Evolutionary conservation across 2,797 vertebrate species (phyloP).

Genomic region (Eospalax fontanierii): DNA sequence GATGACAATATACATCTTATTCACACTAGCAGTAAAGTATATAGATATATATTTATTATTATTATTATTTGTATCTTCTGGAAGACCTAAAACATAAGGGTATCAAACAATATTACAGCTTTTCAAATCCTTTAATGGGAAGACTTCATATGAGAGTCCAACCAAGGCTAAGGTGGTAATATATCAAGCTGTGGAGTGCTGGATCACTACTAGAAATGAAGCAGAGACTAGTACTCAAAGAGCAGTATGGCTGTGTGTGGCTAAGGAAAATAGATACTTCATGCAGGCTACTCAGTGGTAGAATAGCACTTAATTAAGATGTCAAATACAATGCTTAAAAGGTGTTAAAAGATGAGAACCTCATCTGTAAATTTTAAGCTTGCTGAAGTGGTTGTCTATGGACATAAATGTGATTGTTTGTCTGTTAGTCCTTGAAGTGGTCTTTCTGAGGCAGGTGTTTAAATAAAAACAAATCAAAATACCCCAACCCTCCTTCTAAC

Average conservation of each 20-base stretch:
- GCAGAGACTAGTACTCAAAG: conserved; percentile 28
- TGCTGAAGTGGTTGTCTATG: not conserved
- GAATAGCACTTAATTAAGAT: conserved; percentile 63
- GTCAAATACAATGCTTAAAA: not conserved
- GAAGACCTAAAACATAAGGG: conserved; percentile 34
- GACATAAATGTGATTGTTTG: not conserved
- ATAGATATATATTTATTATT: not conserved
- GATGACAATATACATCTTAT: conserved; percentile 64
- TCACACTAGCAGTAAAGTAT: conserved; percentile 47
- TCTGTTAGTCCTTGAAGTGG: not conserved
- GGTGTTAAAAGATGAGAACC: conserved; percentile 43
- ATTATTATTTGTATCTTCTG: conserved; percentile 65
- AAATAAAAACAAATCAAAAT: conserved; percentile 9
- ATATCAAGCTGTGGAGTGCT: not conserved
- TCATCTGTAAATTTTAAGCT: not conserved
- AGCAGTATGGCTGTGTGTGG: not conserved
- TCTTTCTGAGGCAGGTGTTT: not conserved
- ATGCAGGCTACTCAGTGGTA: not conserved
- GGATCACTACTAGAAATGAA: not conserved
- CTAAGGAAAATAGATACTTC: conserved; percentile 42
- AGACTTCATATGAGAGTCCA: not conserved
- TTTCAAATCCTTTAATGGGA: conserved; percentile 55
- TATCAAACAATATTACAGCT: not conserved
- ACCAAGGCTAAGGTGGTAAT: not conserved
- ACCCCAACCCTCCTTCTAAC: not conserved